Percentiles rank a stretch among this genome's conserved stretches.
phyloP scores from a whole-genome alignment of 1,140 invertebrate genomes.

The Neodiprion pinetum region DNA sequence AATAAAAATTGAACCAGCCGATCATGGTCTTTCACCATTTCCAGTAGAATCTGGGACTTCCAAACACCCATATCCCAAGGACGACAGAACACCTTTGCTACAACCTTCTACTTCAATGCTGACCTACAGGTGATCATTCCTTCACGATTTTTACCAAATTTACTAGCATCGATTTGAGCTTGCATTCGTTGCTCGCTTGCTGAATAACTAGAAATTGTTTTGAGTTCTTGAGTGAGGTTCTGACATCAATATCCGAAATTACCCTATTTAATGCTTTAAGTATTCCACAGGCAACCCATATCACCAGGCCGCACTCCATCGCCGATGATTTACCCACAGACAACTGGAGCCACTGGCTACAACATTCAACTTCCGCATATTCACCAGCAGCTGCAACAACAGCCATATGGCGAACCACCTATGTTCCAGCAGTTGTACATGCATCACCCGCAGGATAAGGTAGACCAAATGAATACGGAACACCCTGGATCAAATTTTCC shows the following conservation, averaged over 20 bases:
- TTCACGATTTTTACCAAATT: conserved; percentile 6
- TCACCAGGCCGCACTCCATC: conserved; percentile 44
- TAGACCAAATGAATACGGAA: conserved; percentile 30
- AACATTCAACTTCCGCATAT: conserved; percentile 11
- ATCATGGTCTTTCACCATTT: conserved; percentile 22
- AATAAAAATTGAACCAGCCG: conserved; percentile 44
- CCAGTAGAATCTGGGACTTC: conserved; percentile 24
- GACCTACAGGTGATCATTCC: conserved; percentile 23
- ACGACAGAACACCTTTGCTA: conserved; percentile 20
- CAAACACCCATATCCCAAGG: conserved; percentile 30
- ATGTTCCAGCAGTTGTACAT: conserved; percentile 21
- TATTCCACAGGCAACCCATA: conserved; percentile 21
- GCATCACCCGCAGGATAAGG: conserved; percentile 16
- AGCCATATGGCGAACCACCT: background rate
- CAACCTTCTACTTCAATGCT: conserved; percentile 29
- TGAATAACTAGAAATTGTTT: too few species aligned
- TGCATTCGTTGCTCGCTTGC: too few species aligned
- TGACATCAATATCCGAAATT: too few species aligned
- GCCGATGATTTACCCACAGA: conserved; percentile 37
- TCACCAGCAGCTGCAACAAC: conserved; percentile 5
- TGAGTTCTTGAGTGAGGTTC: too few species aligned
- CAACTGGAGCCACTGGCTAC: conserved; percentile 22
- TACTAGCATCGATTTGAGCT: background rate
- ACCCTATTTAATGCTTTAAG: too few species aligned
- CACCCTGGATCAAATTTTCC: background rate